These are phyloP conservation scores for Sycophila texana DNA, from an alignment of 2,888 invertebrate genomes.

Conservation along the genomic window DNA sequence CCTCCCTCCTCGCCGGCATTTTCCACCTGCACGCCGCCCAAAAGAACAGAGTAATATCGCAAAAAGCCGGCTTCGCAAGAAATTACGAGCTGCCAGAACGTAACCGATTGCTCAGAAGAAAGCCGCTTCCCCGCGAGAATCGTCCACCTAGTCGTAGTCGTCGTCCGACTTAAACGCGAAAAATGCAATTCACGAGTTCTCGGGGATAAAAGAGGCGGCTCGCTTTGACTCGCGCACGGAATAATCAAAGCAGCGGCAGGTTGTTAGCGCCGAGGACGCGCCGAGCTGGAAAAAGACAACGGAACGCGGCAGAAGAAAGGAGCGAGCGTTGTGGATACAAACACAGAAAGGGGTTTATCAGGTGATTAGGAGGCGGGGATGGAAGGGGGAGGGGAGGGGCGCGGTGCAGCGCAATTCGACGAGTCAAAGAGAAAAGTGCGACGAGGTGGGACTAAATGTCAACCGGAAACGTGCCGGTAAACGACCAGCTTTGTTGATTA, in stretches of 20 bases:
- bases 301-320: background rate
- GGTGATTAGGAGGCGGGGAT: conserved; percentile 17
- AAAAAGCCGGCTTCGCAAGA: conserved; percentile 3
- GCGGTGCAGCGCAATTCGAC: background rate
- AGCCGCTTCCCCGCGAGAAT: conserved; percentile 20
- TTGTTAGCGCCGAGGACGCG: conserved; percentile 35
- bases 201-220: background rate
- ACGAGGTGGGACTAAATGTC: background rate
- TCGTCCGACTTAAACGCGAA: background rate
- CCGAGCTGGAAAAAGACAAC: conserved; percentile 9
- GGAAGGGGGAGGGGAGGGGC: background rate
- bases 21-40: conserved; percentile 1
- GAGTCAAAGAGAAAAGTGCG: conserved; percentile 36
- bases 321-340: no score
- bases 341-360: conserved; percentile 34
- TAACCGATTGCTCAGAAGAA: background rate
- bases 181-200: conserved; percentile 6
- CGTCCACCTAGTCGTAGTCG: background rate
- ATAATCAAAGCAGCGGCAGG: conserved; percentile 50
- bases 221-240: conserved; percentile 15
- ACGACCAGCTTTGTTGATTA: conserved; percentile 19
- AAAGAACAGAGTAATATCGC: conserved; percentile 44
- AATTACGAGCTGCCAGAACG: background rate
- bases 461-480: background rate
- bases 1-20: background rate